Percentiles rank a stretch among this genome's conserved stretches.
Conservation (phyloP, 2,888 invertebrate genomes). For the Microctonus hyperodae region DNA sequence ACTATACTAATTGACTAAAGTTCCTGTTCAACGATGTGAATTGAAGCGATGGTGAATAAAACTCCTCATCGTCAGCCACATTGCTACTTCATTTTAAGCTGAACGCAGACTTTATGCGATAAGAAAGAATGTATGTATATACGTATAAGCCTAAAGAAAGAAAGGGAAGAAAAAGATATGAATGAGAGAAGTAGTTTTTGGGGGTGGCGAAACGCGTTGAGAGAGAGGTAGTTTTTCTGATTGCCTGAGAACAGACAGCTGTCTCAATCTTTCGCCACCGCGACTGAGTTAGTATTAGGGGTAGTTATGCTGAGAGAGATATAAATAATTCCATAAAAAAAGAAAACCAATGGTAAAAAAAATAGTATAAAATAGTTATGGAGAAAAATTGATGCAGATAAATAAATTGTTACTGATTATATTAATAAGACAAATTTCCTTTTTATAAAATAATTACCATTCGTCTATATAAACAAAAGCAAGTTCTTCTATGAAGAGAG, state of each 20-base stretch:
- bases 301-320: neutral
- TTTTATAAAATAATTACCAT: too few species aligned
- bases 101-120: constrained; percentile 4
- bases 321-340: neutral
- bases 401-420: neutral
- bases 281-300: constrained; percentile 22
- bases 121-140: constrained; percentile 3
- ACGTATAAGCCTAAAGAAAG: constrained; percentile 8
- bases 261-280: constrained; percentile 55
- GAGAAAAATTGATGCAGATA: neutral
- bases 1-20: constrained; percentile 51
- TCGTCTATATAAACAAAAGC: too few species aligned
- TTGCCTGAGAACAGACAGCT: constrained; percentile 62
- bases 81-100: constrained; percentile 29
- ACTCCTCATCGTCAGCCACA: constrained; percentile 21
- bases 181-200: constrained; percentile 33
- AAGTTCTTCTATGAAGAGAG: too few species aligned
- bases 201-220: constrained; percentile 32
- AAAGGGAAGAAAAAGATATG: constrained; percentile 14
- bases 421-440: constrained; percentile 55
- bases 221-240: constrained; percentile 58
- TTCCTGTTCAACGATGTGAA: constrained; percentile 33
- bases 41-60: neutral
- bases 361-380: constrained; percentile 8
- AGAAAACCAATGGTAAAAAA: neutral